Conservation (phyloP, 2,888 invertebrate genomes). For the Colostygia pectinataria region DNA sequence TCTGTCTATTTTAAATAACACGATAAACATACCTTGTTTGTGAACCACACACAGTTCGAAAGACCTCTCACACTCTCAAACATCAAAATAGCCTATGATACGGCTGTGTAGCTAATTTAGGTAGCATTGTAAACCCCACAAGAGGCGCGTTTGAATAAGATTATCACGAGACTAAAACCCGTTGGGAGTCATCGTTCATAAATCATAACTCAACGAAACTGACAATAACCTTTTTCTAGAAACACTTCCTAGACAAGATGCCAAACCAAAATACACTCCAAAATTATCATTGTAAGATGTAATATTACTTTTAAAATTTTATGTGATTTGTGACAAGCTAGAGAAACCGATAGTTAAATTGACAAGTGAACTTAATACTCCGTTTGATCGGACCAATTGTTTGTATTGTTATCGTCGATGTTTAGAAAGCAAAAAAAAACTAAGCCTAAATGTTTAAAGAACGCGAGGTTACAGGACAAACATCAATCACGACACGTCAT, state of each 20-base stretch:
- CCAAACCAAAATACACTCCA: conserved; percentile 42
- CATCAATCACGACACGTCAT: conserved; percentile 72
- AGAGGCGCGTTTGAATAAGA: conserved; percentile 77
- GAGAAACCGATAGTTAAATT: conserved; percentile 73
- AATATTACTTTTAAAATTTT: conserved; percentile 32
- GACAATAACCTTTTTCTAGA: conserved; percentile 73
- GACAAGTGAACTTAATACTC: conserved; percentile 82
- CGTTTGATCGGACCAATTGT: conserved; percentile 82
- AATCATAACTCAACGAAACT: conserved; percentile 81
- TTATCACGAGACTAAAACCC: conserved; percentile 77
- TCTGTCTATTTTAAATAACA: conserved; percentile 51
- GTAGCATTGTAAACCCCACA: conserved; percentile 80
- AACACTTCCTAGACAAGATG: conserved; percentile 61
- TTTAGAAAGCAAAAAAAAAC: conserved; percentile 70
- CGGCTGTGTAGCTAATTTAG: conserved; percentile 79
- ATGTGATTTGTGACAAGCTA: conserved; percentile 49
- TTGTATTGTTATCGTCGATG: conserved; percentile 76
- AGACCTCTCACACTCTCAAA: conserved; percentile 41
- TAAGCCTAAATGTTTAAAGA: conserved; percentile 55
- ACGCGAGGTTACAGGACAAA: conserved; percentile 64
- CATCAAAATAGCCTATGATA: conserved; percentile 64
- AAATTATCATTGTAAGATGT: conserved; percentile 20
- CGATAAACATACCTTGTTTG: conserved; percentile 61
- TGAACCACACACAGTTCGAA: conserved; percentile 62
- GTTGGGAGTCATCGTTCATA: conserved; percentile 82